Evolutionary conservation across 92 coral and sea anemone species (phyloP).

Genomic region (Palythoa heliodiscus): DNA sequence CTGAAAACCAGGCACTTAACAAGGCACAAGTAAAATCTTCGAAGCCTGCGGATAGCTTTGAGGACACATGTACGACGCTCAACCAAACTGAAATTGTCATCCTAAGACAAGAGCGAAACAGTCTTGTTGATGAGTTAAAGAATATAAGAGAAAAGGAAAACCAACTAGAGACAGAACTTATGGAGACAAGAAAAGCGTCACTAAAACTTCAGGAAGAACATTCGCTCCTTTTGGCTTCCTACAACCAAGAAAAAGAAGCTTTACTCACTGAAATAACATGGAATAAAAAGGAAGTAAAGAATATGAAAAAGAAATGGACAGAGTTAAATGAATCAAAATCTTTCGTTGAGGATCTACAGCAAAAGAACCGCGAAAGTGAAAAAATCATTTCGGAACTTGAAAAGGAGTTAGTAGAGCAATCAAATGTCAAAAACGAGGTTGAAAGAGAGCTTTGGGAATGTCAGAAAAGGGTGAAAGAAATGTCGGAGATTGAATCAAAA

Average conservation of each 20-base stretch:
- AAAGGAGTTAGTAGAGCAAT: conserved; percentile 73
- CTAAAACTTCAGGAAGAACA: conserved; percentile 63
- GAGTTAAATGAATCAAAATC: conserved; percentile 55
- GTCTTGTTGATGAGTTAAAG: conserved; percentile 43
- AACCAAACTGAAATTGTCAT: background rate
- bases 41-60: background rate
- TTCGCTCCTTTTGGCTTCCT: conserved; percentile 59
- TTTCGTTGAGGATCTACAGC: conserved; percentile 57
- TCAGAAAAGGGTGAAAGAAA: conserved; percentile 50
- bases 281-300: conserved; percentile 46
- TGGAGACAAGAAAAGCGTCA: conserved; percentile 50
- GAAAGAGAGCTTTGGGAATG: conserved; percentile 56
- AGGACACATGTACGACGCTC: background rate
- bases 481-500: conserved; percentile 47
- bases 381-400: conserved; percentile 78
- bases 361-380: conserved; percentile 75
- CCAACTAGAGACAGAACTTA: conserved; percentile 53
- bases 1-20: background rate
- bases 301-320: conserved; percentile 54
- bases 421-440: conserved; percentile 64
- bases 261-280: conserved; percentile 56
- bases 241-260: conserved; percentile 69
- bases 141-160: conserved; percentile 26
- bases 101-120: conserved; percentile 26
- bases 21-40: background rate